phyloP scores from a whole-genome alignment of 1,140 invertebrate species.

The Gyrodactylus salaris region DNA sequence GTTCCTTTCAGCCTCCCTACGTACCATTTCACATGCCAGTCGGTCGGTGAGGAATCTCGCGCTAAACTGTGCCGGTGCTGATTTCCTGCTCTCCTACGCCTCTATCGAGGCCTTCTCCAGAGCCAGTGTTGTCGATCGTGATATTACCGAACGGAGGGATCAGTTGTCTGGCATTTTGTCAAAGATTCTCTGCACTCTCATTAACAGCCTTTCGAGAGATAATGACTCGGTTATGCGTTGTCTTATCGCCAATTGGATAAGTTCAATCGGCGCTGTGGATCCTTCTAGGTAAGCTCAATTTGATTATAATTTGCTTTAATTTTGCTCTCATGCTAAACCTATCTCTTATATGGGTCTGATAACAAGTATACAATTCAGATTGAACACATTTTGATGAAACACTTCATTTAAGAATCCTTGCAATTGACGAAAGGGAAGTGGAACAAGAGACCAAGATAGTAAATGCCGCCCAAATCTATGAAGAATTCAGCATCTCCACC shows the following conservation, averaged over 20 bases:
- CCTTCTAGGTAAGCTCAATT: too few relatives aligned
- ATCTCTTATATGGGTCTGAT: too few relatives aligned
- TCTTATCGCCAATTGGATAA: not conserved
- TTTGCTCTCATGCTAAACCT: too few relatives aligned
- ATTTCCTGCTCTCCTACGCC: not conserved
- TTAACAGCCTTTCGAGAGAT: not conserved
- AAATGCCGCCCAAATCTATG: too few relatives aligned
- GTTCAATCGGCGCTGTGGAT: not conserved
- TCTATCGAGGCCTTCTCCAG: not conserved
- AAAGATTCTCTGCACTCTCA: not conserved
- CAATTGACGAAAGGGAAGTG: too few relatives aligned
- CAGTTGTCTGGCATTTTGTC: not conserved
- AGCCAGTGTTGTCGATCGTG: not conserved
- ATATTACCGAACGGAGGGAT: not conserved
- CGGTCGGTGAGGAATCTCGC: not conserved
- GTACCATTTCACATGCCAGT: not conserved
- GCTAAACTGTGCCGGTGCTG: not conserved
- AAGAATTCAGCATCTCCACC: not conserved
- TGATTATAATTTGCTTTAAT: too few relatives aligned
- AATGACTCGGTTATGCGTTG: not conserved
- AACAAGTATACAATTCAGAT: too few relatives aligned
- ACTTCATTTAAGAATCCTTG: too few relatives aligned
- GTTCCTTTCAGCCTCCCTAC: not conserved
- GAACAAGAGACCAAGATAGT: too few relatives aligned
- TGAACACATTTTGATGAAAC: too few relatives aligned